Base-by-base conservation (phyloP, 2,888 invertebrate genomes). In the Pristionchus entomophagus region DNA sequence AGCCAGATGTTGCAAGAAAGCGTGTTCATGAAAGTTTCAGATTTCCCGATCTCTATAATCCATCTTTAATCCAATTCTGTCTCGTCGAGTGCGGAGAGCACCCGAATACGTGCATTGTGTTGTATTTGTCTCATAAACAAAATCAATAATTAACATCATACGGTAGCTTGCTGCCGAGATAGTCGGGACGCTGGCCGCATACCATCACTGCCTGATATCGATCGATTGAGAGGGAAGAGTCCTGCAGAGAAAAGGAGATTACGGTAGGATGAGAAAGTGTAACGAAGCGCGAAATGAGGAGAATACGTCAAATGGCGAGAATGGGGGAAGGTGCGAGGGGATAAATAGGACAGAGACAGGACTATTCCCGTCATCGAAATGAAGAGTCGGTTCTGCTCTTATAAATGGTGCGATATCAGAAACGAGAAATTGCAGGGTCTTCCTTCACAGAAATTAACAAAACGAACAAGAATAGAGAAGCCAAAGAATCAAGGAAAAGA, bases 201-300 rank as follows among this genome's bases (percentile, higher is more conserved):
- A 80, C 51, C 78, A 80, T 80, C n/a, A n/a, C n/a, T n/a, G n/a
- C n/a, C n/a, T n/a, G 78, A 32, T 49, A 80, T 80, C 78, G 51
- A 80, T 49, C 49, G 78, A 80, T 32, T 17, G 51, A 80, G 10
- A 4, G 41, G 69, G 69, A 22, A 45, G 51, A 49, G 35, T 80
- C 78, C 78, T 80, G 78, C 78, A 80, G 51, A 0, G 78, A 80
- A n/a, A 49, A 35, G 45, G 32, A 19, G 78, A 51, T 80, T 80
- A 80, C 49, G 32, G 51, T 51, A 80, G 19, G 22, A 73, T 3
- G 17, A 10, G 8, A 22, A 45, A 77, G 77, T 45, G 49, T 8
- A n/a, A 14, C 22, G 14, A 5, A 17, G 26, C 29, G 59, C 59
- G 59, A 10, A 12, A 59, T 12, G 32, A 17, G 59, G 29, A 29